Base-by-base conservation (phyloP, 2,888 invertebrate species). In the Tridacna crocea region DNA sequence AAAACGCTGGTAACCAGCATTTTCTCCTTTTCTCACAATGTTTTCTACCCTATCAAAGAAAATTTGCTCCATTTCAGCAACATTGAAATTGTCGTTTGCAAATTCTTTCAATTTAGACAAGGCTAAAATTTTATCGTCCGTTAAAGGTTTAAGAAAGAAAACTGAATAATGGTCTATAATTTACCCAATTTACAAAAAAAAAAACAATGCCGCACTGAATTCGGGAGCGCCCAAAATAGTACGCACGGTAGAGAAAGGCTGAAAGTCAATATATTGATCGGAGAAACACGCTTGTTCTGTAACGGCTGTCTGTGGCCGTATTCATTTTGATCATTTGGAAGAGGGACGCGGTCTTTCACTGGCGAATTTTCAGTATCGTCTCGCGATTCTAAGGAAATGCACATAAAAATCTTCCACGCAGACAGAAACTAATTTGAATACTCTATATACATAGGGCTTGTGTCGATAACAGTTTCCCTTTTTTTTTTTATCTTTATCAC, bases 251-350 rank as follows among this genome's bases (percentile, higher is more conserved):
- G 68, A 46, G 36, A 27, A 68, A 47, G 68, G 12, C 68, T 47
- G n/a, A 47, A 68, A 68, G 68, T 68, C 68, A 47, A 68, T 68
- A 68, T 68, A 68, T 68, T 46, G 68, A 68, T 68, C 68, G 27
- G n/a, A 47, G 47, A 47, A 12, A 46, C 46, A 68, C 68, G 47
- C 68, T 11, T 47, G 68, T 47, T 68, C 46, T 47, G 46, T 46
- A 68, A 36, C 46, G 13, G n/a, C 36, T 13, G 68, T 68, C 68
- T 68, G 68, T 27, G 22, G 66, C 15, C 66, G 65, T 13, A 27
- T 15, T 68, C 36, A 46, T 68, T 36, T 47, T 13, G 47, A 27
- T 68, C 68, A 27, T 68, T 68, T 47, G 68, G 68, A 10, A 46
- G 47, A 68, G 68, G 68, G 68, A 47, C 19, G 19, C 68, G 46